Base-by-base conservation (phyloP, 2,888 invertebrate species). In the Rhimphoctona megacephalus region DNA sequence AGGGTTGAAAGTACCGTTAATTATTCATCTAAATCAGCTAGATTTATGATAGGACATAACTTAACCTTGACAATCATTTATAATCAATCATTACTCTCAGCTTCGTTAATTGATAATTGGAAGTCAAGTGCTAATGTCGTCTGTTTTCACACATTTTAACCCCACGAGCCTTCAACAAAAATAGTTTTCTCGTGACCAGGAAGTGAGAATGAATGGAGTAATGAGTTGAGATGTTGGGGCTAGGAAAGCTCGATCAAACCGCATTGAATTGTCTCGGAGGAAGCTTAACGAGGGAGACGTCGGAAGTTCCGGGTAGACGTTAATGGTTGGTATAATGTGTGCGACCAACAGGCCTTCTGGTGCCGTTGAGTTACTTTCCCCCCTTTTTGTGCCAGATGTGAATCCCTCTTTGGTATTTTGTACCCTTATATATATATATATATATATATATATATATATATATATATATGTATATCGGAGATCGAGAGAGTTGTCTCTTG, bases 301-400 rank as follows among this genome's bases (percentile, higher is more conserved):
- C 72, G 25, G 81, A 82, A 72, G 57, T 66, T 70, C 72, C 52
- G 22, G 43, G 52, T 72, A 57, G 72, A 33, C 77, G 74, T 43
- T 77, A 81, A 77, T 85, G 72, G 64, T 57, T 66, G 33, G 46
- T 69, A 66, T 80, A 72, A 86, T 72, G 80, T 49, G 66, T 77
- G 80, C 72, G 39, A 80, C 52, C 52, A 79, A 83, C 70, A 80
- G 64, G 46, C 66, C 54, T 83, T 17, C 25, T 49, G 64, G 46
- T 80, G 70, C 36, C 74, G 54, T 39, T 43, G 39, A 78, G 77
- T 82, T 49, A 73, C 73, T 77, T 57, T n/a, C 57, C n/a, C 7
- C 30, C 33, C 46, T 11, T 33, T 11, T 25, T 17, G 14, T 74
- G n/a, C 67, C 25, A 39, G 64, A 69, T 57, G 79, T 57, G 22